Base-by-base conservation (phyloP, 2,113 vertebrate species). In the Rhipidura dahli region DNA sequence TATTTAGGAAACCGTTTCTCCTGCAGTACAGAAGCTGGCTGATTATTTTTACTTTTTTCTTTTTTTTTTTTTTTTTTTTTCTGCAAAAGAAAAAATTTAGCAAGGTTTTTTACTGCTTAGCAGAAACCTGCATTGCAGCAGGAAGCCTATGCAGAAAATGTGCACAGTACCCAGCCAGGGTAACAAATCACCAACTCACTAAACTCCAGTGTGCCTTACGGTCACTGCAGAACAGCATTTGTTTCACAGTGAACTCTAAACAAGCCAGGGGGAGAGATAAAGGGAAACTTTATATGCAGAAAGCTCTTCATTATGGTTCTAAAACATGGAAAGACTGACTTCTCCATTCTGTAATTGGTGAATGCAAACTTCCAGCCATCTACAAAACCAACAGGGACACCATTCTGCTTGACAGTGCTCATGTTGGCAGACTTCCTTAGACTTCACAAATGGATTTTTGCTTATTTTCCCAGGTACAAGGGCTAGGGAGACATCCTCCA, bases 91-190 rank as follows among this genome's bases (percentile, higher is more conserved):
- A 91, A 91, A 84, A 75, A 75, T 71, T 54, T 51, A 93, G 35
- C 77, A 68, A 51, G 51, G 13, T 17, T 30, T 92, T 94, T 84
- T 96, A 76, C 72, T 33, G 21, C 91, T 70, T 47, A 84, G 69
- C 72, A 89, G 76, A 81, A 87, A 94, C 81, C 93, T 96, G 96
- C 95, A 97, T 82, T 95, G 95, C 95, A 96, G 92, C 81, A 93
- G 47, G 75, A 89, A 89, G 60, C 42, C 69, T 93, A 24, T 89
- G 88, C 85, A 95, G 90, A 90, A 87, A 91, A 91, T 47, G 70
- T 45, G 75, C 22, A 50, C 22, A 71, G 24, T n/a, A 75, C 39
- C 39, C 6, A 91, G 70, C 49, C 76, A 79, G 68, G 86, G 73
- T 69, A 64, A 90, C 65, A 91, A 85, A 96, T 76, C 90, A 94